Evolutionary conservation across 2,888 invertebrate species (phyloP), one percentile per base, ranked within the genome.

Genomic region (Erebia ligea): DNA sequence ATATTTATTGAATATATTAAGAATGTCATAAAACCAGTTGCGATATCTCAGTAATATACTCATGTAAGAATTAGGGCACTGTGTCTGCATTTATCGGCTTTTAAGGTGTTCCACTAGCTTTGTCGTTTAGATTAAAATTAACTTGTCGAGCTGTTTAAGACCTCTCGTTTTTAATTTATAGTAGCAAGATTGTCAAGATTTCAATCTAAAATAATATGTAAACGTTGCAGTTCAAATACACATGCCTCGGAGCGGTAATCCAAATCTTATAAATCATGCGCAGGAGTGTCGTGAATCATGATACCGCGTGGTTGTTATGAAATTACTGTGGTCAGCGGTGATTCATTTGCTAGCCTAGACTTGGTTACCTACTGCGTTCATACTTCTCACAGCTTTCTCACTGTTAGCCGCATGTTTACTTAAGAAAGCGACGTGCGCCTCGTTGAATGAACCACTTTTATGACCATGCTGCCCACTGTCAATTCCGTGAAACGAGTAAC

Each of bases 281-380:
- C 67, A 56, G 67, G 68, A 68, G 57, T 76, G 75, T 76, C 74
- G 78, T 78, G 78, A 78, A 74, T 77, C 77, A 78, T 71, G 76
- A 74, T 75, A 76, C 68, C 61, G 69, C 63, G 65, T 71, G 73
- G 69, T 68, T 74, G 75, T 79, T 76, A 77, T 76, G 78, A 78
- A 78, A 79, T 76, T 65, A 61, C 76, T 71, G 77, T 68, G 80
- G 76, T 78, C 78, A 78, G 70, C 67, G 73, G 77, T 82, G 83
- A 83, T 78, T 82, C 81, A 83, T 81, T 76, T 74, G 74, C 70
- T 69, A 74, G 73, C 75, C 67, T 76, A 75, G 74, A 75, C 69
- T 70, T 52, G 67, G 69, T 69, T 71, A 71, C 74, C 74, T 72
- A 75, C 75, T 73, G 72, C 71, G 68, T 75, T 68, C 69, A 62